Evolutionary conservation across 1,140 invertebrate species (phyloP), one percentile per base, ranked within the genome.

Genomic region (Heterodera schachtii): DNA sequence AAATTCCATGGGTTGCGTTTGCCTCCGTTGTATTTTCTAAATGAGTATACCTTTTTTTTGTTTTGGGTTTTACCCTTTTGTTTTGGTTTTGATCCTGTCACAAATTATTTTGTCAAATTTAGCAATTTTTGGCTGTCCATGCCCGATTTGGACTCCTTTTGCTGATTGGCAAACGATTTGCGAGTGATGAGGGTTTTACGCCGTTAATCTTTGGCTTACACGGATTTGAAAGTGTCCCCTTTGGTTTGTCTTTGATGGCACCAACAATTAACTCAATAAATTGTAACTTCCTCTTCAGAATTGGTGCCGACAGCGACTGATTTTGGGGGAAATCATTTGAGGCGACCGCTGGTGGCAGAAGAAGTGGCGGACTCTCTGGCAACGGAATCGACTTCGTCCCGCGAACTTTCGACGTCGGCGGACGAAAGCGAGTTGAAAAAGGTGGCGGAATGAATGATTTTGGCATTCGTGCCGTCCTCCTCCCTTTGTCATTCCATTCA

Each of bases 61-160:
- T 60, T 60, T 16, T 60, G 13, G 31, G 9, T 60, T 19, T 31
- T 7, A 69, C 46, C 7, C 47, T 78, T 69, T 77, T 67, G 41
- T n/a, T 77, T 47, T n/a, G n/a, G n/a, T 11, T 57, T 9, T 16
- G 5, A 5, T 19, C 0, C n/a, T 44, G 43, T n/a, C n/a, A n/a
- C n/a, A n/a, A n/a, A n/a, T n/a, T n/a, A 57, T 19, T 31, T 75
- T 80, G 31, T 41, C 44, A 4, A 75, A 75, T 52, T 64, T 64
- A 75, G 79, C 57, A 80, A 80, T 60, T 47, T 60, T 43, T 73
- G 57, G 49, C 82, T 21, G 52, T 83, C 41, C 82, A 80, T 52
- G 79, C 47, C 13, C 41, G 79, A 6, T 75, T 80, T 13, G 64
- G 64, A 19, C 47, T 78, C 19, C 21, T 78, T 67, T 70, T 78